phyloP scores from a whole-genome alignment of 2,797 vertebrate species.

The Pseudocheirus occidentalis region DNA sequence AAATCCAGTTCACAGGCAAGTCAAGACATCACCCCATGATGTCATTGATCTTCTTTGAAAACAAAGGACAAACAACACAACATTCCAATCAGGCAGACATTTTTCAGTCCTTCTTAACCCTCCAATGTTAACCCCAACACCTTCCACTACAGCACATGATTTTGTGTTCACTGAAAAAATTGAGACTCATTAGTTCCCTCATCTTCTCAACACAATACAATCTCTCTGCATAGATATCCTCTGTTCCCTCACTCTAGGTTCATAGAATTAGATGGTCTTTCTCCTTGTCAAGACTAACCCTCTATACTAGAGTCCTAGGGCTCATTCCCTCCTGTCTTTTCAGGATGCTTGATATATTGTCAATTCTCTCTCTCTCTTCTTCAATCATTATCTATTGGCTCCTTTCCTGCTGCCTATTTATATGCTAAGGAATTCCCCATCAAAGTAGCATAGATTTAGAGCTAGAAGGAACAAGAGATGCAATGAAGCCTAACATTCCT shows the following conservation, averaged over 20 bases:
- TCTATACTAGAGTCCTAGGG: not conserved
- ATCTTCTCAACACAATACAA: not conserved
- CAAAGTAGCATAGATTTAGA: not conserved
- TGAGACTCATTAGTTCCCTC: not conserved
- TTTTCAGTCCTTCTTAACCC: not conserved
- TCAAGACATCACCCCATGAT: too few relatives aligned
- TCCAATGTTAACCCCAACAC: not conserved
- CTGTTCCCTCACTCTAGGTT: not conserved
- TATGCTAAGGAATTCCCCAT: not conserved
- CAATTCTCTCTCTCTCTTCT: not conserved
- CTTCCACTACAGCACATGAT: not conserved
- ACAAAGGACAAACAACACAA: not conserved
- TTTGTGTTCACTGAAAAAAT: not conserved
- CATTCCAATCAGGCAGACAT: not conserved
- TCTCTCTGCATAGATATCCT: not conserved
- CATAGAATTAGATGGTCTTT: not conserved
- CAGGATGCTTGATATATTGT: not conserved
- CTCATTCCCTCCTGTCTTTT: not conserved
- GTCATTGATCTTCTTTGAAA: not conserved
- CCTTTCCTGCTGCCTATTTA: not conserved
- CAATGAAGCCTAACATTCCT: not conserved
- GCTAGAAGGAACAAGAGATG: not conserved
- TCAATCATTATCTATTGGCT: not conserved
- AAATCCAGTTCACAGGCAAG: too few relatives aligned
- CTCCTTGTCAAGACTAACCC: not conserved